Evolutionary conservation across 2,888 invertebrate genomes (phyloP).

Genomic region (Ganaspis brasiliensis): DNA sequence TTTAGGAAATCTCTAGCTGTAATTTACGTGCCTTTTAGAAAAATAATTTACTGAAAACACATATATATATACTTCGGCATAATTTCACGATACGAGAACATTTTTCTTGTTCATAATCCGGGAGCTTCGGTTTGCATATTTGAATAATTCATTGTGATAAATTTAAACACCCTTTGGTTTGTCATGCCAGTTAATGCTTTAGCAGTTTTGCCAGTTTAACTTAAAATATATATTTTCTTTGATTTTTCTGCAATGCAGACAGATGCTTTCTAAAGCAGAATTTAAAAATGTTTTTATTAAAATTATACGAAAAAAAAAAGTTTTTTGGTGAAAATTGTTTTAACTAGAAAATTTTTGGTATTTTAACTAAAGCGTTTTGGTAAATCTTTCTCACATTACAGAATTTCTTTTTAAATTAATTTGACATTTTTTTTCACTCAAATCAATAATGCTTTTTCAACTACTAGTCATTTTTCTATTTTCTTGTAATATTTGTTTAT

Average conservation of each 20-base stretch:
- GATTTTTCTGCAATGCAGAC: constrained; percentile 10
- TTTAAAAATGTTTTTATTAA: background rate
- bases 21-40: constrained; percentile 16
- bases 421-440: too few relatives aligned
- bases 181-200: constrained; percentile 13
- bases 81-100: constrained; percentile 26
- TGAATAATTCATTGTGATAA: constrained; percentile 25
- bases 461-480: too few relatives aligned
- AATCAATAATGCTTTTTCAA: too few relatives aligned
- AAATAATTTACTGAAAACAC: constrained; percentile 23
- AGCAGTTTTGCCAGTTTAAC: background rate
- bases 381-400: too few relatives aligned
- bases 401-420: too few relatives aligned
- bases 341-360: too few relatives aligned
- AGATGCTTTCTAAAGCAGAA: background rate
- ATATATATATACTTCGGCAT: constrained; percentile 2
- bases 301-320: too few relatives aligned
- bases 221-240: background rate
- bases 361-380: too few relatives aligned
- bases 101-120: constrained; percentile 38
- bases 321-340: too few relatives aligned
- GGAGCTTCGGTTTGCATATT: constrained; percentile 21
- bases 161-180: constrained; percentile 34
- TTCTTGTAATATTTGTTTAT: too few relatives aligned
- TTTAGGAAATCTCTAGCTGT: background rate